A percentile compares a stretch with the other conserved stretches of the same genome.
Evolutionary conservation across 2,888 invertebrate genomes (phyloP).

Genomic region (Pammene fasciana): DNA sequence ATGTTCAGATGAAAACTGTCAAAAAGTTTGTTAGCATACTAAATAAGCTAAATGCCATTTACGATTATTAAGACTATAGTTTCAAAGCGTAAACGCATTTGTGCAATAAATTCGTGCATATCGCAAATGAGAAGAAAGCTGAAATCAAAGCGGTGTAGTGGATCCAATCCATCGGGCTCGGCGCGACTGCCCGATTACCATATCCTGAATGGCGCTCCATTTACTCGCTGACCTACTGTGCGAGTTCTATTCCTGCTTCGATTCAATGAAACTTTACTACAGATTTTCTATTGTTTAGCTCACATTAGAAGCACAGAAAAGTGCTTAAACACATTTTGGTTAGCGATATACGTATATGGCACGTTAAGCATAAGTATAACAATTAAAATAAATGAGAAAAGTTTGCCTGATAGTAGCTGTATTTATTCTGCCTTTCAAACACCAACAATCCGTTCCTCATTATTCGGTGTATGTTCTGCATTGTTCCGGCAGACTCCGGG

Average conservation of each 20-base stretch:
- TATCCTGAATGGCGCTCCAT: conserved; percentile 41
- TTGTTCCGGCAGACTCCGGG: conserved; percentile 35
- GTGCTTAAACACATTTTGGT: not conserved
- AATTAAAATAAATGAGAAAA: no score
- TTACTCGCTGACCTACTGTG: conserved; percentile 40
- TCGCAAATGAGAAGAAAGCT: conserved; percentile 7
- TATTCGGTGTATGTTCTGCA: conserved; percentile 35
- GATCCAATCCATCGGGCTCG: conserved; percentile 15
- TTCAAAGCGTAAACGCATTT: no score
- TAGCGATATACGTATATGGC: not conserved
- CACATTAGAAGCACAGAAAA: no score
- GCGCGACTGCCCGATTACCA: conserved; percentile 36
- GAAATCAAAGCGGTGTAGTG: conserved; percentile 26
- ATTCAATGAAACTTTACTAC: conserved; percentile 26
- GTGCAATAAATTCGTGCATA: not conserved
- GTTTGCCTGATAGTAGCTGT: no score
- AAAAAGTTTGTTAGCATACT: no score
- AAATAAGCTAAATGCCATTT: no score
- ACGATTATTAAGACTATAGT: no score
- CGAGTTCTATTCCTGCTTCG: conserved; percentile 22
- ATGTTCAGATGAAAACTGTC: no score
- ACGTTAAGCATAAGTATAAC: no score
- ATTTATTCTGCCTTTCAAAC: not conserved
- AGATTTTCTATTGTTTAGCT: conserved; percentile 11
- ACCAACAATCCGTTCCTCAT: conserved; percentile 30